Percentiles rank a stretch among this genome's conserved stretches.
phyloP scores from a whole-genome alignment of 2,797 vertebrate genomes.

The Ficedula albicollis region DNA sequence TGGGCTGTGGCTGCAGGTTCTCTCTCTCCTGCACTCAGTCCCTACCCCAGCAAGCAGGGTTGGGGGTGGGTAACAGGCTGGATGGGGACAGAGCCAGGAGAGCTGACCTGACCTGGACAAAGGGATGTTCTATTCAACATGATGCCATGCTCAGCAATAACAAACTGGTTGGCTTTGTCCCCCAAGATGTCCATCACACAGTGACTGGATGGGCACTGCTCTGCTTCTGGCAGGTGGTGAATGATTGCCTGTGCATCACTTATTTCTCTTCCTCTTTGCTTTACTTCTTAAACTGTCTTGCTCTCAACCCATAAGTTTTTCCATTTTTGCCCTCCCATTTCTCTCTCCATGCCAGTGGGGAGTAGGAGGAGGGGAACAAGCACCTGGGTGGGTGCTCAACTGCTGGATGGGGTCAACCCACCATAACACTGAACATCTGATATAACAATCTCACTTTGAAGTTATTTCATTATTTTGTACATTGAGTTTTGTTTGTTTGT shows the following conservation, averaged over 20 bases:
- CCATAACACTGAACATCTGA: not conserved
- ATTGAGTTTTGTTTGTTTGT: not conserved
- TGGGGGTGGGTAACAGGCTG: too few relatives aligned
- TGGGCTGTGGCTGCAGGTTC: not conserved
- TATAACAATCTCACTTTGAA: not conserved
- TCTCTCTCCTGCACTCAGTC: not conserved
- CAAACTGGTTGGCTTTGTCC: not conserved
- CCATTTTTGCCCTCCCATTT: not conserved
- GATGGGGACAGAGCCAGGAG: not conserved
- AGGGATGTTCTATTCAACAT: accelerated
- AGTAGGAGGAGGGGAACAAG: not conserved
- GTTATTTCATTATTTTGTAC: not conserved
- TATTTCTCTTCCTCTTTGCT: not conserved
- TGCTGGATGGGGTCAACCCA: not conserved
- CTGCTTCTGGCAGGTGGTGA: not conserved
- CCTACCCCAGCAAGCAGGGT: accelerated
- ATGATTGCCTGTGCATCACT: not conserved
- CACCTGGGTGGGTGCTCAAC: accelerated
- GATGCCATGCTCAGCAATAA: not conserved
- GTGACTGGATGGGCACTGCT: not conserved
- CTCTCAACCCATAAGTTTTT: accelerated
- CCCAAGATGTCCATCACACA: not conserved
- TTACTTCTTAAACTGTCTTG: not conserved
- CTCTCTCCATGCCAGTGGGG: accelerated
- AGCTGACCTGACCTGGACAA: not conserved